Base-by-base conservation (phyloP, 2,888 invertebrate species). In the Hololepta plana region DNA sequence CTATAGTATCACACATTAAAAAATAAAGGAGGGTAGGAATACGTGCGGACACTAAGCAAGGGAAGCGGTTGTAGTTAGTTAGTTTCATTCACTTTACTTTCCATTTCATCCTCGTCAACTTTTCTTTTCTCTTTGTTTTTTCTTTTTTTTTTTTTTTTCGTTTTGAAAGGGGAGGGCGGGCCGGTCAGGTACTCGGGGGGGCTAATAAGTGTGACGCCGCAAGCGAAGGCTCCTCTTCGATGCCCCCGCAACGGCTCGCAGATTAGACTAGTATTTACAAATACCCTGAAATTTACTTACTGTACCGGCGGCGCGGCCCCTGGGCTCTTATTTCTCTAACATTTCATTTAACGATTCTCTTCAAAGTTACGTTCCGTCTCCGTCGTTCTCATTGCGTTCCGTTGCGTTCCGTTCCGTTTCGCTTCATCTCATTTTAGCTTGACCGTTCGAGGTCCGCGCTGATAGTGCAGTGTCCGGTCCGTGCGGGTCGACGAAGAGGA, bases 241-340 rank as follows among this genome's bases (percentile, higher is more conserved):
- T n/a, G n/a, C 12, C 19, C 46, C 48, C 47, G 47, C 49, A 46
- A 42, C 43, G 44, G 46, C 47, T 48, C 45, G 44, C 45, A 44
- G 46, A 53, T 53, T 53, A 53, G 49, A 54, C 54, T 54, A 54
- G 53, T 54, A 55, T 55, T 47, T 54, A 55, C 53, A 55, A n/a
- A 53, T 53, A 53, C 53, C 54, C 54, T 53, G 53, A 53, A 53
- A 46, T 38, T 50, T 44, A 42, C 44, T 48, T 44, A 50, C 47
- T 49, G 42, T 44, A 42, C 43, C 45, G 43, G 7, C 7, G 17
- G n/a, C n/a, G n/a, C n/a, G n/a, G n/a, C n/a, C n/a, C n/a, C n/a
- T n/a, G n/a, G n/a, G n/a, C n/a, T n/a, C n/a, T n/a, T n/a, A n/a
- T n/a, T n/a, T n/a, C n/a, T n/a, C n/a, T n/a, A n/a, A n/a, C n/a